Conservation (phyloP, 2,888 invertebrate species). For the Megaustenia siamemsis region DNA sequence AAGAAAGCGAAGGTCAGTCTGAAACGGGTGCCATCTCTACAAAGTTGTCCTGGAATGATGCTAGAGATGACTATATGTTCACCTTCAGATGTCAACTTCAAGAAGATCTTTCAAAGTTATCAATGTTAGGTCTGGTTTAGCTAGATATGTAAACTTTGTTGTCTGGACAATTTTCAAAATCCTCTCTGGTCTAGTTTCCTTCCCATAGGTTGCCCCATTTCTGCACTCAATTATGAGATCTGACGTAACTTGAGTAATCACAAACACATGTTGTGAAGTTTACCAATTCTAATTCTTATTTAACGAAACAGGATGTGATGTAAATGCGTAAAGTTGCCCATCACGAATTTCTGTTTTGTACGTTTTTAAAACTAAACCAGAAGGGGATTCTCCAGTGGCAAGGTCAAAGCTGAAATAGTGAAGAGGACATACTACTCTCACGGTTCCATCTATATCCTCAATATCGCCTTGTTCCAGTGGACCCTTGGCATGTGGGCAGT, state of each 20-base stretch:
- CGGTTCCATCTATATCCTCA: conserved; percentile 49
- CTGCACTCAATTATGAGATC: no score
- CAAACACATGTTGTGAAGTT: no score
- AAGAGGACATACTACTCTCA: conserved; percentile 49
- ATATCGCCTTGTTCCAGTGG: conserved; percentile 56
- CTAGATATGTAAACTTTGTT: no score
- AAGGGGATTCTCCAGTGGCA: conserved; percentile 35
- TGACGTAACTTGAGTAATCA: no score
- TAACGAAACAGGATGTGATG: conserved; percentile 39
- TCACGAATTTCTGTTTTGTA: conserved; percentile 45
- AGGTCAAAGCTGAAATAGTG: conserved; percentile 56
- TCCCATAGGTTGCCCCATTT: no score
- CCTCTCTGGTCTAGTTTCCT: not conserved
- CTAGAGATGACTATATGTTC: no score
- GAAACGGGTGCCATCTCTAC: no score
- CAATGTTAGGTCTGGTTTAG: no score
- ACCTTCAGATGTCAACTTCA: no score
- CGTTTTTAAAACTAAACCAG: conserved; percentile 29
- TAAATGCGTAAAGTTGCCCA: conserved; percentile 16
- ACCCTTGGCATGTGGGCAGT: conserved; percentile 46
- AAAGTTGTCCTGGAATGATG: no score
- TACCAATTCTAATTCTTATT: not conserved
- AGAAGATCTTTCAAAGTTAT: no score
- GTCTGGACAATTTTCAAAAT: not conserved
- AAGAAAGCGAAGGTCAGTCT: no score